Evolutionary conservation across 2,113 vertebrate genomes (phyloP), one percentile per base, ranked within the genome.

Genomic region (rabbit (Oryctolagus cuniculus)): DNA sequence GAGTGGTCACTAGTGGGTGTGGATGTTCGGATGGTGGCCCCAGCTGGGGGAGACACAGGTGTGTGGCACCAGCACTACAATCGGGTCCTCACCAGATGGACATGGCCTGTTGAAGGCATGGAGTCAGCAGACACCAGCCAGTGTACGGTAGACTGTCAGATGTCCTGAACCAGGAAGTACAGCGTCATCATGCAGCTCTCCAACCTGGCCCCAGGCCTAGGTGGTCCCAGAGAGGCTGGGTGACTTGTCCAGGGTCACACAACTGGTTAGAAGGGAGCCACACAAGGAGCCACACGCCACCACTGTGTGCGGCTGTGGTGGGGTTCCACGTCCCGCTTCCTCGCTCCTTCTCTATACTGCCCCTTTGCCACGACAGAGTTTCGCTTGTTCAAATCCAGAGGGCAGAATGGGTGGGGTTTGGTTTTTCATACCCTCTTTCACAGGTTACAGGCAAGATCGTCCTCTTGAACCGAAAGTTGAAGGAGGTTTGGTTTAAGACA

Each of bases 401-500:
- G 72, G 61, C 31, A 51, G 66, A 58, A 49, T 73, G 94, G 84
- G 44, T 36, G n/a, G 3, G 16, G 16, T 31, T 89, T 27, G 13
- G 24, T 87, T 96, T 96, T 94, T 93, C 91, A 93, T 80, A 91
- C 2, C 49, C 10, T 87, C 16, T 10, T 92, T 89, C 74, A 86
- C 34, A 86, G 38, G 51, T 79, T 17, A 49, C 15, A 90, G 74
- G 64, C 5, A 80, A 66, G 36, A 85, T 89, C 86, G 93, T 84
- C 70, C 44, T 81, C 24, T 81, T 67, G 17, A 92, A 80, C 55
- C 89, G 66, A 96, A 91, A 88, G 34, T 49, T 88, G 34, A 36
- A 87, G 74, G 69, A 22, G n/a, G 44, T 90, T 80, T 66, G 29
- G 34, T 89, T 89, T 66, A 93, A 72, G 66, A 55, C 44, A n/a